Evolutionary conservation across 2,888 invertebrate species (phyloP), one percentile per base, ranked within the genome.

Genomic region (Ennomos erosarius): DNA sequence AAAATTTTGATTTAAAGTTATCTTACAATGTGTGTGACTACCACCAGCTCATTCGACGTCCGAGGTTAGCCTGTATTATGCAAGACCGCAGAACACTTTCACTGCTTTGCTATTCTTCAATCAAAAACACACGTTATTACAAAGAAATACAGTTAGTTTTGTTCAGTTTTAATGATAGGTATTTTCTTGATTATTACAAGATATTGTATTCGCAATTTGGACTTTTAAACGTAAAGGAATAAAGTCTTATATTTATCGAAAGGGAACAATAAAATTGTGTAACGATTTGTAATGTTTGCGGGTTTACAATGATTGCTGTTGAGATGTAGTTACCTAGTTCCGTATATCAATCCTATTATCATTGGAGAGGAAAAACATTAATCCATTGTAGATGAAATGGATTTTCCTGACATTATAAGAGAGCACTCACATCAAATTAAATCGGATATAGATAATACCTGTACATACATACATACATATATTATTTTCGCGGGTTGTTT

Each of bases 1-100:
- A n/a, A 39, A 39, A 11, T 39, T n/a, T 38, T 39, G 38, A 1
- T 39, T 53, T 57, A 64, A 68, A 46, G 57, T 55, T 42, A 73
- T 77, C 49, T 50, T 34, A 63, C 55, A 71, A 70, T 68, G 38
- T 77, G 73, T 74, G 37, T 13, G 74, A 71, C 70, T 76, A 77
- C 64, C 54, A 65, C 70, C 70, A 68, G 65, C 68, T 64, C 69
- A 72, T 75, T 77, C 74, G 69, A 71, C 73, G 79, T 76, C 74
- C 80, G 84, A 85, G 85, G 84, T 81, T 75, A 87, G 73, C 82
- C 67, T 55, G 72, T 74, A 69, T 90, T 88, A 87, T 82, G 85
- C 82, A 90, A 90, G 59, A 70, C 70, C 73, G 72, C 81, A 78
- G 70, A 76, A 72, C 78, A 89, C 90, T 90, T 90, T 90, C 90